These are phyloP conservation scores for Euwallacea similis DNA, from an alignment of 1,140 invertebrate species.

Conservation along the genomic window DNA sequence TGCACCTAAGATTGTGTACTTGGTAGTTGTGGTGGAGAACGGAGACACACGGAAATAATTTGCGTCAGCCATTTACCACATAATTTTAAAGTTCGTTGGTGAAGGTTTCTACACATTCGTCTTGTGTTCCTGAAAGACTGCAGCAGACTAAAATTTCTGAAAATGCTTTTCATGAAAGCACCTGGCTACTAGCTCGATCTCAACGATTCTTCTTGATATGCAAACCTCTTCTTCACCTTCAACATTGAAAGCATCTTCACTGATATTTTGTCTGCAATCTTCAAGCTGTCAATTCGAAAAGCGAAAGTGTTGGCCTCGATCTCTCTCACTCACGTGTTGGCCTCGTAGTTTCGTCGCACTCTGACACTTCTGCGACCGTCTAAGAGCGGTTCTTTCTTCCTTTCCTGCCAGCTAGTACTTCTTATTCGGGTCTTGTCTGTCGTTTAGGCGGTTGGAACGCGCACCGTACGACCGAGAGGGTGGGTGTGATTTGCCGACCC, in stretches of 20 bases:
- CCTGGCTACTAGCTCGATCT: too few relatives aligned
- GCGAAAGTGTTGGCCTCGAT: constrained; percentile 25
- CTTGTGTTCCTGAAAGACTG: too few relatives aligned
- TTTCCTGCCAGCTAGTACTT: constrained; percentile 17
- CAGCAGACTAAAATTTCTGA: too few relatives aligned
- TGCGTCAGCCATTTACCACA: too few relatives aligned
- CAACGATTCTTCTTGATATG: not conserved
- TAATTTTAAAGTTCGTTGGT: too few relatives aligned
- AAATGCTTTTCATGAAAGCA: too few relatives aligned
- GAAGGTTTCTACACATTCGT: too few relatives aligned
- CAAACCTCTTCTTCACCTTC: constrained; percentile 19
- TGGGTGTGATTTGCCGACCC: constrained; percentile 13
- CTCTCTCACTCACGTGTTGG: constrained; percentile 14
- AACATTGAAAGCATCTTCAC: constrained; percentile 22
- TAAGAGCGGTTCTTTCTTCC: constrained; percentile 26
- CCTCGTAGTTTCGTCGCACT: constrained; percentile 3
- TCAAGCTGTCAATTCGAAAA: constrained; percentile 24
- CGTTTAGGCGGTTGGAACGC: constrained; percentile 21
- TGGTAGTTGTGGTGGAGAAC: too few relatives aligned
- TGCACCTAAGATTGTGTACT: too few relatives aligned
- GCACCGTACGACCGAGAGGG: constrained; percentile 15
- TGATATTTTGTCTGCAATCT: constrained; percentile 19
- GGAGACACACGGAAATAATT: too few relatives aligned
- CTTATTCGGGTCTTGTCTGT: constrained; percentile 32
- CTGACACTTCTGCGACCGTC: constrained; percentile 19